Percentiles rank a stretch among this genome's conserved stretches.
Evolutionary conservation across 1,140 invertebrate genomes (phyloP).

Genomic region (Aphelenchoides avenae): DNA sequence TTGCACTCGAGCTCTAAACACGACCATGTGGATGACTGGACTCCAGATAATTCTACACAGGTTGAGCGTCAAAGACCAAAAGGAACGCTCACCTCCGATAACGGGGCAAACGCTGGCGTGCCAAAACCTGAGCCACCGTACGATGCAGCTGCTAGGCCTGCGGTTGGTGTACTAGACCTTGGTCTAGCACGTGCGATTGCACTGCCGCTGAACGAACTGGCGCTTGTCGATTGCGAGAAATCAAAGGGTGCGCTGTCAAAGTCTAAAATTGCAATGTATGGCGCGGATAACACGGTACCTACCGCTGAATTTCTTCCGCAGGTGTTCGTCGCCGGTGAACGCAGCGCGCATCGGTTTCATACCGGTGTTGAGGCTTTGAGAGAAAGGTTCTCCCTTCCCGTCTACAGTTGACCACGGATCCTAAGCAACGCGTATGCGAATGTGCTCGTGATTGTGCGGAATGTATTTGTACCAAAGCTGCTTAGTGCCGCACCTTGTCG

Average conservation of each 20-base stretch:
- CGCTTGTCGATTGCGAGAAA: conserved; percentile 36
- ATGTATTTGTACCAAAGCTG: too few species aligned
- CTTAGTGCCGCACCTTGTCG: conserved; percentile 53
- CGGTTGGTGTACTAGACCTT: conserved; percentile 38
- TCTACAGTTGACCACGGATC: conserved; percentile 49
- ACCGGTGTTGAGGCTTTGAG: conserved; percentile 44
- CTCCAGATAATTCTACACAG: conserved; percentile 2
- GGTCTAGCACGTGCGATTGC: conserved; percentile 48
- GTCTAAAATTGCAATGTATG: conserved; percentile 14
- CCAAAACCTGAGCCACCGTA: conserved; percentile 6
- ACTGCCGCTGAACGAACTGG: conserved; percentile 9
- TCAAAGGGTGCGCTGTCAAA: conserved; percentile 12
- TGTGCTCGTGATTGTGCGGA: too few species aligned
- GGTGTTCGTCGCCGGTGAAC: conserved; percentile 47
- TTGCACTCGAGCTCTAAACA: too few species aligned
- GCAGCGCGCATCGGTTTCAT: conserved; percentile 38
- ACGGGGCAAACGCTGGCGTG: not conserved
- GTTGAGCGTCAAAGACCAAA: not conserved
- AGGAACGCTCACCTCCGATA: not conserved
- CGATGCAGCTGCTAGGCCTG: conserved; percentile 7
- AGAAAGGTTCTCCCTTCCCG: conserved; percentile 30
- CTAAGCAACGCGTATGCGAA: too few species aligned
- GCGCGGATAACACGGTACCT: not conserved
- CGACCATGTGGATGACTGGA: too few species aligned
- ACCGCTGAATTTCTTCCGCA: conserved; percentile 42